Percentiles rank a stretch among this genome's conserved stretches.
phyloP scores from a whole-genome alignment of 1,140 invertebrate species.

The Lepidurus packardi region DNA sequence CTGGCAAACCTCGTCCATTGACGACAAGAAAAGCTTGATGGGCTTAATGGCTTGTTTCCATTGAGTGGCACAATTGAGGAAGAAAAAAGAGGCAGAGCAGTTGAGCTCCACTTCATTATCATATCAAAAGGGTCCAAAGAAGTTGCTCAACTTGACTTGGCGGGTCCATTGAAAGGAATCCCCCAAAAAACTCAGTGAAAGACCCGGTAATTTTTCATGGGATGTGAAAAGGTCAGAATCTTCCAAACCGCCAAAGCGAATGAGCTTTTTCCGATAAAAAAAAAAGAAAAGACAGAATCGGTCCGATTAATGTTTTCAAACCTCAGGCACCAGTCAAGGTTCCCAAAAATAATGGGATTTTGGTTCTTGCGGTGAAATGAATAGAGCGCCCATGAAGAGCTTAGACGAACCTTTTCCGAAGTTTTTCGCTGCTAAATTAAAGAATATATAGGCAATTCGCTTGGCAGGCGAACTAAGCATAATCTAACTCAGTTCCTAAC shows the following conservation, averaged over 20 bases:
- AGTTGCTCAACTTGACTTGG: not conserved
- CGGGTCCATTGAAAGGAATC: not conserved
- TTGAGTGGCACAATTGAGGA: slow-evolving; percentile 8
- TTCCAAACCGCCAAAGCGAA: not conserved
- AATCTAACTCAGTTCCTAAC: not conserved
- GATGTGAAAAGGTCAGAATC: not conserved
- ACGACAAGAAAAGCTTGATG: slow-evolving; percentile 21
- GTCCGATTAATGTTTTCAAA: not conserved
- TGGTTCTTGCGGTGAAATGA: not conserved
- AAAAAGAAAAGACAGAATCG: not conserved
- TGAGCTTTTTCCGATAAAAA: slow-evolving; percentile 6
- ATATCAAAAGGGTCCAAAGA: not conserved
- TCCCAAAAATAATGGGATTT: not conserved
- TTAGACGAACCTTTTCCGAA: not conserved
- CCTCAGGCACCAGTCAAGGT: not conserved
- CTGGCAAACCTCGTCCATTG: slow-evolving; percentile 18
- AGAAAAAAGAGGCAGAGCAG: not conserved
- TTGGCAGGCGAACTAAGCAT: too few relatives aligned
- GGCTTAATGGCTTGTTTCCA: slow-evolving; percentile 21
- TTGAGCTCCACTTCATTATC: slow-evolving; percentile 15
- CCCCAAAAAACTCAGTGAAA: not conserved
- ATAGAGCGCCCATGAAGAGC: not conserved
- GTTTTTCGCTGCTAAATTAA: slow-evolving; percentile 4
- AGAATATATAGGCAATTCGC: not conserved
- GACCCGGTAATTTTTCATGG: not conserved